phyloP scores from a whole-genome alignment of 2,797 vertebrate species.

The Adrianichthys oophorus region DNA sequence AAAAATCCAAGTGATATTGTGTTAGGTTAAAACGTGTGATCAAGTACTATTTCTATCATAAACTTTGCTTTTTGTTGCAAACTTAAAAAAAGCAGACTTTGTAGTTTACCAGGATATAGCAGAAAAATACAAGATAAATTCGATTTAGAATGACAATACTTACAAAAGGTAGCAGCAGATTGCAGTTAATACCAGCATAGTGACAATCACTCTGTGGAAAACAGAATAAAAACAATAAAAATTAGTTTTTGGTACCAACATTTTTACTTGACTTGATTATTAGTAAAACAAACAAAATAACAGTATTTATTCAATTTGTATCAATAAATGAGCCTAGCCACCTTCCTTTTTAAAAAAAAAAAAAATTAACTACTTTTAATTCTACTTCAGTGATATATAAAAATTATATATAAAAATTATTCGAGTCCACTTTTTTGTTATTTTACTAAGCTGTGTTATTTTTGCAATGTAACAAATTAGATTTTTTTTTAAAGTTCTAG shows the following conservation, averaged over 20 bases:
- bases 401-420: background rate
- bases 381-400: background rate
- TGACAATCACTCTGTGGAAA: constrained; percentile 88
- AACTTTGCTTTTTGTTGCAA: background rate
- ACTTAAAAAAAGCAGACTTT: too few relatives aligned
- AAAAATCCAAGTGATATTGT: too few relatives aligned
- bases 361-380: background rate
- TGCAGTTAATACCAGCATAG: constrained; percentile 95
- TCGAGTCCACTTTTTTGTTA: background rate
- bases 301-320: too few relatives aligned
- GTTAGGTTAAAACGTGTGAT: too few relatives aligned
- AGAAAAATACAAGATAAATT: background rate
- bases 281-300: too few relatives aligned
- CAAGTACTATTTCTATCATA: too few relatives aligned
- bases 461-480: too few relatives aligned
- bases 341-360: too few relatives aligned
- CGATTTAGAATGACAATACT: constrained; percentile 71
- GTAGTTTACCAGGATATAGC: background rate
- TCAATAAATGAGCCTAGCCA: fast-evolving
- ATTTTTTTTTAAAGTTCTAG: too few relatives aligned
- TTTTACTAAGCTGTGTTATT: too few relatives aligned
- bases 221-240: constrained; percentile 1
- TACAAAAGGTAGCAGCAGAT: constrained; percentile 98
- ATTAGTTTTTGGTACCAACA: too few relatives aligned
- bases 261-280: too few relatives aligned